Conservation (phyloP, 1,140 invertebrate genomes). For the Gyrodactylus bullatarudis region DNA sequence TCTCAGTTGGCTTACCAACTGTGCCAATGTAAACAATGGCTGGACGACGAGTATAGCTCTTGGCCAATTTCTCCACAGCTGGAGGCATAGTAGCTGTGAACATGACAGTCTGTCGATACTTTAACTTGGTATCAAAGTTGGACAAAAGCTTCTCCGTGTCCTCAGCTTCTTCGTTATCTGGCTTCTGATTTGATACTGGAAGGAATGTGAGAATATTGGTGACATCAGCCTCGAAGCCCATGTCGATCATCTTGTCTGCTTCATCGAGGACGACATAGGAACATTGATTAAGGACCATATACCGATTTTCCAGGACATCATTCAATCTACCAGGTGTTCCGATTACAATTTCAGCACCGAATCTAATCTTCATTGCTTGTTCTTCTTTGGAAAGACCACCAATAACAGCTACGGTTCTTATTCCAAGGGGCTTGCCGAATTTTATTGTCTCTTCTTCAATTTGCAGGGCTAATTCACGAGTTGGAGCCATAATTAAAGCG, state of each 20-base stretch:
- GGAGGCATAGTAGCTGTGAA: constrained; percentile 99
- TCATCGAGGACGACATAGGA: constrained; percentile 32
- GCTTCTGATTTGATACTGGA: constrained; percentile 90
- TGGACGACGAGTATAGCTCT: constrained; percentile 65
- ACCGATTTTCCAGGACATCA: constrained; percentile 88
- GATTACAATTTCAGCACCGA: constrained; percentile 86
- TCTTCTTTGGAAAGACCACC: constrained; percentile 85
- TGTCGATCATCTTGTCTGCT: constrained; percentile 89
- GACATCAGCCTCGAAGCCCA: constrained; percentile 92
- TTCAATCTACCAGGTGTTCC: constrained; percentile 94
- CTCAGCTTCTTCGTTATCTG: constrained; percentile 87
- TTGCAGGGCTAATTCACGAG: constrained; percentile 89
- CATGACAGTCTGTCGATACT: constrained; percentile 97
- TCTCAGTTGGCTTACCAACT: constrained; percentile 81
- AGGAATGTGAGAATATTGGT: constrained; percentile 91
- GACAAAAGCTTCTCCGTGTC: constrained; percentile 55
- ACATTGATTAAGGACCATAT: constrained; percentile 73
- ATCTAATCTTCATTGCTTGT: constrained; percentile 60
- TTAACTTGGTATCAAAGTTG: constrained; percentile 65
- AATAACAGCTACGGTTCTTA: constrained; percentile 81
- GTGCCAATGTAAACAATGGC: constrained; percentile 92
- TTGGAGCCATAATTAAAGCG: constrained; percentile 88
- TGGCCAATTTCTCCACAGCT: constrained; percentile 67
- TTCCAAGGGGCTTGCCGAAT: constrained; percentile 68
- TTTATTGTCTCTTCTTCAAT: constrained; percentile 96